A percentile compares a stretch with the other conserved stretches of the same genome.
phyloP scores from a whole-genome alignment of 2,888 invertebrate genomes.

The Euzetes globulus region DNA sequence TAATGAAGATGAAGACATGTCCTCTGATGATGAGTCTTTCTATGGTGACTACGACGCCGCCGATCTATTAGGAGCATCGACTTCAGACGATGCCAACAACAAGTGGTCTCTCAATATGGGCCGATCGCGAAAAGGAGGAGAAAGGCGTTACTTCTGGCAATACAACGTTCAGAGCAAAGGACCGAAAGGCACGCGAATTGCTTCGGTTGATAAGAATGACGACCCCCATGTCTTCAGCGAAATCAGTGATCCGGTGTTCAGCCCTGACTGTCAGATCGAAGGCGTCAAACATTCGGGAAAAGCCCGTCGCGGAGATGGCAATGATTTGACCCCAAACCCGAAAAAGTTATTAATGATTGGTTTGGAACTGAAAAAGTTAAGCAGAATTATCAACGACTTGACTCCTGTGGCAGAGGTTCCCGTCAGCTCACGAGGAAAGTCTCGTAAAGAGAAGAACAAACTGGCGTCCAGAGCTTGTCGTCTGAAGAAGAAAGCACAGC shows the following conservation, averaged over 20 bases:
- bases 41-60: slow-evolving; percentile 37
- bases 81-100: slow-evolving; percentile 49
- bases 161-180: slow-evolving; percentile 97
- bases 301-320: slow-evolving; percentile 92
- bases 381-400: slow-evolving; percentile 87
- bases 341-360: slow-evolving; percentile 83
- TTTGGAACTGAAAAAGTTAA: slow-evolving; percentile 80
- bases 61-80: slow-evolving; percentile 42
- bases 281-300: slow-evolving; percentile 58
- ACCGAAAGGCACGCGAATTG: slow-evolving; percentile 71
- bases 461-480: slow-evolving; percentile 91
- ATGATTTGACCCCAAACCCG: slow-evolving; percentile 91
- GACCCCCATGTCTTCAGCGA: slow-evolving; percentile 73
- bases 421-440: slow-evolving; percentile 76
- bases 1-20: slow-evolving; percentile 58
- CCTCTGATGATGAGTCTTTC: slow-evolving; percentile 39
- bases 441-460: slow-evolving; percentile 96
- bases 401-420: slow-evolving; percentile 89
- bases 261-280: slow-evolving; percentile 78
- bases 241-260: slow-evolving; percentile 91
- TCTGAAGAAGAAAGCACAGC: slow-evolving; percentile 96
- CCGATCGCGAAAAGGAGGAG: slow-evolving; percentile 35
- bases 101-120: slow-evolving; percentile 48
- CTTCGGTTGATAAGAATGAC: slow-evolving; percentile 52
- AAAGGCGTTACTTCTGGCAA: slow-evolving; percentile 89